Conservation (phyloP, 2,797 vertebrate genomes). For the Anabas testudineus region DNA sequence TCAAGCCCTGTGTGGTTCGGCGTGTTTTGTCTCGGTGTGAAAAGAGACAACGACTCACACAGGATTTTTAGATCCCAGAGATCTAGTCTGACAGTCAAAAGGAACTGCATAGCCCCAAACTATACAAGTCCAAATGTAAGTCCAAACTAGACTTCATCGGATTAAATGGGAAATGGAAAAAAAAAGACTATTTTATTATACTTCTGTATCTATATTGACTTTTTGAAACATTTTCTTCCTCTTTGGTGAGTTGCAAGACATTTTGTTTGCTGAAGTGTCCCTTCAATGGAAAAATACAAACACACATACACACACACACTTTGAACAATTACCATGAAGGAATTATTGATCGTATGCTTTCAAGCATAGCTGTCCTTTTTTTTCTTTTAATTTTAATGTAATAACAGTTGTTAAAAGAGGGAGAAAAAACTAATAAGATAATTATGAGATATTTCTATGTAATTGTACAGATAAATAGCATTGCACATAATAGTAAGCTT, state of each 20-base stretch:
- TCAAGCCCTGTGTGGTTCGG: conserved; percentile 60
- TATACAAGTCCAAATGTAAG: conserved; percentile 60
- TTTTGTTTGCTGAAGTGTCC: conserved; percentile 86
- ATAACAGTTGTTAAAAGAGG: conserved; percentile 89
- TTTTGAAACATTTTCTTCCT: conserved; percentile 86
- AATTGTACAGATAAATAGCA: conserved; percentile 99
- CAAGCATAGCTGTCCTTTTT: conserved; percentile 87
- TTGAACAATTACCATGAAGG: conserved; percentile 85
- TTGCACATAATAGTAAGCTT: conserved; percentile 96
- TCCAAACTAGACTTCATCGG: conserved; percentile 71
- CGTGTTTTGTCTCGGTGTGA: conserved; percentile 77
- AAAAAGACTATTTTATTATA: conserved; percentile 88
- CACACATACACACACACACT: conserved; percentile 55
- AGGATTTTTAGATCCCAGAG: conserved; percentile 66
- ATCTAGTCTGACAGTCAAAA: conserved; percentile 65
- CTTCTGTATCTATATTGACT: conserved; percentile 86
- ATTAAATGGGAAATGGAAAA: conserved; percentile 64
- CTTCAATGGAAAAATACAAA: conserved; percentile 70
- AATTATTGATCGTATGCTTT: conserved; percentile 91
- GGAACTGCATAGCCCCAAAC: conserved; percentile 69
- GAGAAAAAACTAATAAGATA: conserved; percentile 93
- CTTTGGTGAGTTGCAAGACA: conserved; percentile 84
- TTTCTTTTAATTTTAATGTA: conserved; percentile 90
- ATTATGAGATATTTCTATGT: conserved; percentile 96
- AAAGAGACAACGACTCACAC: conserved; percentile 70